A percentile compares a stretch with the other conserved stretches of the same genome.
Conservation (phyloP, 2,113 vertebrate species). For the Mirounga angustirostris region DNA sequence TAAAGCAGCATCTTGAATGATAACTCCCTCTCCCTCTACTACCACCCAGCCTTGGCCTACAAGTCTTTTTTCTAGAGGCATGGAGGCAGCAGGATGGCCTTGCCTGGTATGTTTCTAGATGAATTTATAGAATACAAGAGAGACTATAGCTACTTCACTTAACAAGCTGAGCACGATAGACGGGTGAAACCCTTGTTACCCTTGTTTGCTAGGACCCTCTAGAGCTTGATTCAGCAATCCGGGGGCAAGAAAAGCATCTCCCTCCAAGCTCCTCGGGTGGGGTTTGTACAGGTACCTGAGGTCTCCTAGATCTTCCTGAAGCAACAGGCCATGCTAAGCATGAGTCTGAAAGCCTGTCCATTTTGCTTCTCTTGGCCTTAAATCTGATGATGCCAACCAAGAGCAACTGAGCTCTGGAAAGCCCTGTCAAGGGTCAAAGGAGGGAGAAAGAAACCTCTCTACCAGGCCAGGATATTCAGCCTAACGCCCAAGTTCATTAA, state of each 20-base stretch:
- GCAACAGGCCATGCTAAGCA: neutral
- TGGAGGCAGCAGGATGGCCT: neutral
- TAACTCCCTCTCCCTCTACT: neutral
- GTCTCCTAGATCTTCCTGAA: neutral
- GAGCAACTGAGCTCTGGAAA: neutral
- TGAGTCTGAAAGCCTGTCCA: neutral
- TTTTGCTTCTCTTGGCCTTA: neutral
- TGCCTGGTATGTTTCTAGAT: neutral
- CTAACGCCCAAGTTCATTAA: neutral
- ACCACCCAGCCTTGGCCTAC: neutral
- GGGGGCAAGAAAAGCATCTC: neutral
- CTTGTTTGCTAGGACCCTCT: neutral
- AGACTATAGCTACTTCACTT: slow-evolving; percentile 1
- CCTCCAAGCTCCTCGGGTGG: neutral
- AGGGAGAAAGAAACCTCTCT: neutral
- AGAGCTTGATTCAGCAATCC: neutral
- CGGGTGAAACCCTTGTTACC: neutral
- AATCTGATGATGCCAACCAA: neutral
- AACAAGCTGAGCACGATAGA: neutral
- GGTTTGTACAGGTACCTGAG: rapidly evolving
- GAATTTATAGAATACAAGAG: slow-evolving; percentile 52
- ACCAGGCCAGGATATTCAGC: slow-evolving; percentile 8
- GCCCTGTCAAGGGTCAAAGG: neutral
- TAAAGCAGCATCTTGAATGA: slow-evolving; percentile 10
- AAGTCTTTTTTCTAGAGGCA: neutral